Conservation (phyloP, 2,797 vertebrate genomes). For the Pipistrellus pygmaeus region DNA sequence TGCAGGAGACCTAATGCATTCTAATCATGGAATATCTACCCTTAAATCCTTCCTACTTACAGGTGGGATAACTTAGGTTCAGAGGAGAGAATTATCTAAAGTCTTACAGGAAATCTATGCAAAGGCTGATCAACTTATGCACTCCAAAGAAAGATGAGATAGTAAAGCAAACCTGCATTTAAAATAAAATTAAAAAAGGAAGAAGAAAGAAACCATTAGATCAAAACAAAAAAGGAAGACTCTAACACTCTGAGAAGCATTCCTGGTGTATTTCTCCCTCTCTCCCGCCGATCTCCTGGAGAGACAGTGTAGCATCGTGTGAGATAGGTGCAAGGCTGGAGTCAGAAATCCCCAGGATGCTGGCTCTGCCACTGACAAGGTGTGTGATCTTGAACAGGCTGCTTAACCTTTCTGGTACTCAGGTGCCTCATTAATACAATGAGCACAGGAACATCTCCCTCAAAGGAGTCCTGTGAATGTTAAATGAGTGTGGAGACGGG, state of each 20-base stretch:
- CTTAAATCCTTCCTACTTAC: not conserved
- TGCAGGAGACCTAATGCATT: not conserved
- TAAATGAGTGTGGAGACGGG: not conserved
- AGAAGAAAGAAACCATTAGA: not conserved
- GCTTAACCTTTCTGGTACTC: not conserved
- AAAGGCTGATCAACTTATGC: not conserved
- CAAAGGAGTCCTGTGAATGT: not conserved
- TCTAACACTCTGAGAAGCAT: not conserved
- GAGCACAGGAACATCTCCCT: not conserved
- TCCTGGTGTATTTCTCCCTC: not conserved
- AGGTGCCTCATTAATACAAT: slow-evolving; percentile 26
- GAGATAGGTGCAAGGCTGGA: not conserved
- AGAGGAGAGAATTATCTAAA: not conserved
- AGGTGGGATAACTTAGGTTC: not conserved
- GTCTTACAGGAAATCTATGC: not conserved
- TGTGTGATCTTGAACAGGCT: not conserved
- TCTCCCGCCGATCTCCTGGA: not conserved
- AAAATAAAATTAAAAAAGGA: not conserved
- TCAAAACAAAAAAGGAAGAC: not conserved
- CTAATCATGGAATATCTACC: not conserved
- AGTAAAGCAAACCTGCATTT: not conserved
- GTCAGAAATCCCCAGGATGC: not conserved
- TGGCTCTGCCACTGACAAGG: not conserved
- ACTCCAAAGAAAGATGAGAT: not conserved
- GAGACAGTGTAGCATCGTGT: no score